Conservation (phyloP, 2,113 vertebrate species). For the Lepus americanus region DNA sequence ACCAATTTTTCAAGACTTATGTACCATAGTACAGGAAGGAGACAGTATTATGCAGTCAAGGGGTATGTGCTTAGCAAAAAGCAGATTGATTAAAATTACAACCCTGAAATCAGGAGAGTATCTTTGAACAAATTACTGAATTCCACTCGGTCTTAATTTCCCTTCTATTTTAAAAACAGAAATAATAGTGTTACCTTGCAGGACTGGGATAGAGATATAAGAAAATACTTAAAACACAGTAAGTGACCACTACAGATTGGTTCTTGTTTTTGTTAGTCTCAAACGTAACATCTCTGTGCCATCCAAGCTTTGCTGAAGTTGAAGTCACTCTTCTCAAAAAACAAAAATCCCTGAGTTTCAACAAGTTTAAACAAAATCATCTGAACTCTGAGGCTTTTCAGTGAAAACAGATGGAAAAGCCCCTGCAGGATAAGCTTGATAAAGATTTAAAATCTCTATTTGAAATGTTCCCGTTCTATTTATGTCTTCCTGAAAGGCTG, state of each 20-base stretch:
- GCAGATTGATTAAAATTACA: background rate
- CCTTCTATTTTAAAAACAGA: background rate
- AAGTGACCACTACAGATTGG: background rate
- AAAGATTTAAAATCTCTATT: background rate
- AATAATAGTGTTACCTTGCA: background rate
- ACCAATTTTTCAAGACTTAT: constrained; percentile 8
- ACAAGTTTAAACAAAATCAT: background rate
- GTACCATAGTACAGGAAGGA: background rate
- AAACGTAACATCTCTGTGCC: background rate
- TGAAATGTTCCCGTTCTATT: background rate
- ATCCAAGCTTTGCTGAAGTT: background rate
- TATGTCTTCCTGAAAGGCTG: background rate
- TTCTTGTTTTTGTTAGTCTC: background rate
- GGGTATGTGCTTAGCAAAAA: background rate
- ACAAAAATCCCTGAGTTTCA: background rate
- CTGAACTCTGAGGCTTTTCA: background rate
- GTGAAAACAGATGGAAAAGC: background rate
- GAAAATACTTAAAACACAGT: background rate
- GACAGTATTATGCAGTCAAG: background rate
- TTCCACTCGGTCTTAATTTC: background rate
- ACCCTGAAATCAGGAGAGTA: background rate
- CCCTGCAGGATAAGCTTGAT: background rate
- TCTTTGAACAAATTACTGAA: constrained; percentile 25
- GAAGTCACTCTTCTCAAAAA: background rate
- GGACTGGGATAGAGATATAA: background rate